phyloP scores from a whole-genome alignment of 2,797 vertebrate species.

The Oryzias dopingdopingensis region DNA sequence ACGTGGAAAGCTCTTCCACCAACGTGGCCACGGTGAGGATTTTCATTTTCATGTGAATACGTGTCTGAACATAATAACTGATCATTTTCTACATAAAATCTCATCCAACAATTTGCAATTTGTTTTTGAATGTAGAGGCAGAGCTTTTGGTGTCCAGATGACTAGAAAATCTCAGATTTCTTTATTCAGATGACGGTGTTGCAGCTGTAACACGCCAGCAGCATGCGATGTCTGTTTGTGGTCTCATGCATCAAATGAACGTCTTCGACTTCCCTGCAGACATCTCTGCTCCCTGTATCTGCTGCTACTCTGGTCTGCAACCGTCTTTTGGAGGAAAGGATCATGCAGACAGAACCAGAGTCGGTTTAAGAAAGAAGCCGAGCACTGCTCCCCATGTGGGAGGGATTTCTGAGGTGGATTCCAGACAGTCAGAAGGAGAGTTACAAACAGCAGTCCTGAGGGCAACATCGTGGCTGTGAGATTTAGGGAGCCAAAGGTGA shows the following conservation, averaged over 20 bases:
- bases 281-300: slow-evolving; percentile 41
- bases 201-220: slow-evolving; percentile 41
- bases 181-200: slow-evolving; percentile 35
- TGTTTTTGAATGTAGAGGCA: slow-evolving; percentile 28
- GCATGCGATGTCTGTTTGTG: slow-evolving; percentile 47
- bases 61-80: slow-evolving; percentile 1
- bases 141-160: slow-evolving; percentile 30
- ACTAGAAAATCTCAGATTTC: slow-evolving; percentile 38
- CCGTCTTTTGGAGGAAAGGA: slow-evolving; percentile 32
- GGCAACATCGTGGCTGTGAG: slow-evolving; percentile 18
- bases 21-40: too few species aligned
- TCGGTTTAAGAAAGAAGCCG: slow-evolving; percentile 7
- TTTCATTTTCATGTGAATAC: too few species aligned
- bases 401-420: slow-evolving; percentile 39
- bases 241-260: slow-evolving; percentile 49
- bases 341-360: slow-evolving; percentile 35
- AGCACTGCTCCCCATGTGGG: slow-evolving; percentile 8
- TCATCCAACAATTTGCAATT: neutral
- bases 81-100: neutral
- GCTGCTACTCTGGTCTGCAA: slow-evolving; percentile 23
- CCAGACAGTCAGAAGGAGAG: slow-evolving; percentile 44
- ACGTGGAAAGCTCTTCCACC: slow-evolving; percentile 67
- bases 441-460: slow-evolving; percentile 27
- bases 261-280: slow-evolving; percentile 34
- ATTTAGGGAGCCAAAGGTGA: slow-evolving; percentile 49